Conservation (phyloP, 2,797 vertebrate species). For the Mormyrops boulengeri region DNA sequence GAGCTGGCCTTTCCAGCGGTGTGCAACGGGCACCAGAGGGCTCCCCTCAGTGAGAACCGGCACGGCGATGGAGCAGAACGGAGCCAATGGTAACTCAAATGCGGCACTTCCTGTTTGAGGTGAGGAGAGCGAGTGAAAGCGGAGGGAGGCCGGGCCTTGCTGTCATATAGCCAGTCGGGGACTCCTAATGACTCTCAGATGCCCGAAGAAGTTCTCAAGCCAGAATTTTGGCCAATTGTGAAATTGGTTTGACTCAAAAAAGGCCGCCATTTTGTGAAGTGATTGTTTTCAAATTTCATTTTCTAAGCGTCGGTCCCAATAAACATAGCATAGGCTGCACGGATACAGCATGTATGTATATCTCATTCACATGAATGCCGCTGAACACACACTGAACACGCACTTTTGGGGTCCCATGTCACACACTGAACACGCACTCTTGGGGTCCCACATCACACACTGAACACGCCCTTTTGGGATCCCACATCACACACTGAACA, state of each 20-base stretch:
- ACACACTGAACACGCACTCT: background rate
- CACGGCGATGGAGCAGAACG: background rate
- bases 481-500: background rate
- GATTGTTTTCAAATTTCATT: background rate
- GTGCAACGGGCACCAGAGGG: background rate
- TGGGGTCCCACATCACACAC: background rate
- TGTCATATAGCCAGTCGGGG: background rate
- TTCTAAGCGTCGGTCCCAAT: background rate
- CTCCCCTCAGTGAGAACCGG: background rate
- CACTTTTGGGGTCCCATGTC: background rate
- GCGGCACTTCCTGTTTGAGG: background rate
- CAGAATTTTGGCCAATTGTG: background rate
- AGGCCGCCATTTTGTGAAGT: background rate
- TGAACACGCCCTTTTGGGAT: background rate
- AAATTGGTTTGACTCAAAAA: background rate
- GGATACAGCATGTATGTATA: too few relatives aligned
- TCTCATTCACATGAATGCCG: background rate
- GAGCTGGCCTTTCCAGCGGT: background rate
- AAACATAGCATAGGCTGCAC: background rate
- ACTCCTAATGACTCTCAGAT: constrained; percentile 13
- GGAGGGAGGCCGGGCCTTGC: background rate
- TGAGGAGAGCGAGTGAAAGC: background rate
- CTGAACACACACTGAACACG: background rate
- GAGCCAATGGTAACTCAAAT: background rate
- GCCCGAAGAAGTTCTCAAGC: background rate